Percentiles rank a stretch among this genome's conserved stretches.
Evolutionary conservation across 2,113 vertebrate genomes (phyloP).

Genomic region (Siniperca chuatsi): DNA sequence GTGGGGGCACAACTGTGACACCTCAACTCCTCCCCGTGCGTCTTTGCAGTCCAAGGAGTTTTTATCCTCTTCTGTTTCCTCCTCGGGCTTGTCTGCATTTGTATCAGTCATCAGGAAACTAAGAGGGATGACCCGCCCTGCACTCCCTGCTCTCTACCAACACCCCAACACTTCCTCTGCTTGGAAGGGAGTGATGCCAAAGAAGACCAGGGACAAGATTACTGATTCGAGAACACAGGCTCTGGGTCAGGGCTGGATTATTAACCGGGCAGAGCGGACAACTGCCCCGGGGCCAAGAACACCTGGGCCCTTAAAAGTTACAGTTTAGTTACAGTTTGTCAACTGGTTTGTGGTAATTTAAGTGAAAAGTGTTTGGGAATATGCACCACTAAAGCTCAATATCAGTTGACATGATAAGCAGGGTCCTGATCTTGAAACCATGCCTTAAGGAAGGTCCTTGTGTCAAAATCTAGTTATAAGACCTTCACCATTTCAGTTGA

Average conservation of each 20-base stretch:
- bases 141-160: constrained; percentile 37
- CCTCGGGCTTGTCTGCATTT: constrained; percentile 71
- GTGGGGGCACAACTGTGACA: constrained; percentile 74
- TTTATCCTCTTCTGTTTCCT: constrained; percentile 66
- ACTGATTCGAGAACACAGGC: background rate
- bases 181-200: constrained; percentile 8
- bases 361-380: background rate
- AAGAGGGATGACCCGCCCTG: constrained; percentile 62
- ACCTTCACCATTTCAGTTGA: background rate
- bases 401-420: background rate
- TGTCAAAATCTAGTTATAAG: background rate
- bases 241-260: constrained; percentile 2
- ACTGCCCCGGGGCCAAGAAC: background rate
- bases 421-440: background rate
- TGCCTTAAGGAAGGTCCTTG: background rate
- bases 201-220: constrained; percentile 27
- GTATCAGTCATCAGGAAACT: constrained; percentile 67
- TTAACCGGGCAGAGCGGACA: background rate
- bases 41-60: constrained; percentile 63
- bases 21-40: constrained; percentile 73
- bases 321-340: background rate
- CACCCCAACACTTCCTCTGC: constrained; percentile 31
- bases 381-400: background rate
- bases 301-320: background rate
- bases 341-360: background rate